A percentile compares a stretch with the other conserved stretches of the same genome.
Conservation (phyloP, 1,140 invertebrate genomes). For the Drosophila persimilis region DNA sequence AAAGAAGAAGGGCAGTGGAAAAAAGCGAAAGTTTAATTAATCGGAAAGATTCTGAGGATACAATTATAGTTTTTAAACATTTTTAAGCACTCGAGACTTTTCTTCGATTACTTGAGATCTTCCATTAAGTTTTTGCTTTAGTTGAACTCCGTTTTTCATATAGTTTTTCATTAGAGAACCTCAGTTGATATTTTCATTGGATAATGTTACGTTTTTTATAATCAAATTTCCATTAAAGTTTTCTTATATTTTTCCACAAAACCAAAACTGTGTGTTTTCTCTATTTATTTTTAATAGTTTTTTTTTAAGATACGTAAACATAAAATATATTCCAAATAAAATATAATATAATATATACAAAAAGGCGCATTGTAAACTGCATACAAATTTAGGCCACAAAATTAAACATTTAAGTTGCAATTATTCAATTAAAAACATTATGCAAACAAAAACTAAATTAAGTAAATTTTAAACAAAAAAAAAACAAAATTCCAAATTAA, state of each 20-base stretch:
- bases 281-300: neutral
- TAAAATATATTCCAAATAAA: slow-evolving; percentile 11
- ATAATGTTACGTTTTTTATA: slow-evolving; percentile 37
- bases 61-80: slow-evolving; percentile 29
- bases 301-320: slow-evolving; percentile 12
- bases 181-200: slow-evolving; percentile 17
- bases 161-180: slow-evolving; percentile 7
- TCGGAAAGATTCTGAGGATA: slow-evolving; percentile 31
- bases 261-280: slow-evolving; percentile 13
- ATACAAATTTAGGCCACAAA: slow-evolving; percentile 61
- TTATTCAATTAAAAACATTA: slow-evolving; percentile 9
- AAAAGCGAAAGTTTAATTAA: slow-evolving; percentile 84
- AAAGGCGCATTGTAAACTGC: slow-evolving; percentile 73
- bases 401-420: slow-evolving; percentile 42
- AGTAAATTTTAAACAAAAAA: slow-evolving; percentile 28
- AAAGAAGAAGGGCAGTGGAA: slow-evolving; percentile 82
- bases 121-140: slow-evolving; percentile 1
- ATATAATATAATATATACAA: slow-evolving; percentile 3
- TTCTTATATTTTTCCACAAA: slow-evolving; percentile 13
- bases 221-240: slow-evolving; percentile 33
- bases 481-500: slow-evolving; percentile 52
- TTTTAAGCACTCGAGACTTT: neutral
- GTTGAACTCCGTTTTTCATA: neutral
- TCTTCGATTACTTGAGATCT: slow-evolving; percentile 8
- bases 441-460: slow-evolving; percentile 33